These are phyloP conservation scores for Lepidocyrtinus sp. DNA, from an alignment of 2,888 invertebrate genomes.

Conservation along the genomic window DNA sequence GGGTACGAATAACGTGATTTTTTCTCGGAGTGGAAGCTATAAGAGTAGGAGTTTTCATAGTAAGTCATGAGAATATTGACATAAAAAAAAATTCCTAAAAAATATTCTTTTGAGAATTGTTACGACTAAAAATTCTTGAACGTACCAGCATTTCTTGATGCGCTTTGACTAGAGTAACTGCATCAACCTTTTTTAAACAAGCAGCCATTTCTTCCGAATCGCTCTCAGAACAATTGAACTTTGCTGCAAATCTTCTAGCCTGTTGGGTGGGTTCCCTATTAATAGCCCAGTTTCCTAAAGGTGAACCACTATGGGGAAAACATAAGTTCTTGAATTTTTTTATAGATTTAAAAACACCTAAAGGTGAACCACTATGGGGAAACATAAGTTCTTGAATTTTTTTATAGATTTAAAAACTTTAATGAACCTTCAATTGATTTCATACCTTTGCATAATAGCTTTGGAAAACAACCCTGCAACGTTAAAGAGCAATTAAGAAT, in stretches of 20 bases:
- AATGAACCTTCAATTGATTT: neutral
- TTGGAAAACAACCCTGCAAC: constrained; percentile 52
- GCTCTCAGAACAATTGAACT: constrained; percentile 60
- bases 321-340: neutral
- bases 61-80: neutral
- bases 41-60: constrained; percentile 1
- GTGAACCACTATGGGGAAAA: constrained; percentile 38
- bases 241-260: constrained; percentile 59
- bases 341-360: neutral
- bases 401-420: neutral
- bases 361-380: constrained; percentile 39
- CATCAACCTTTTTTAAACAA: constrained; percentile 62
- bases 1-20: constrained; percentile 62
- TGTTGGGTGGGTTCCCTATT: constrained; percentile 61
- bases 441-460: constrained; percentile 60
- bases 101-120: too few species aligned
- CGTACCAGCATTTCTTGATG: constrained; percentile 59
- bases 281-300: constrained; percentile 59
- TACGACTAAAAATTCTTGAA: too few species aligned
- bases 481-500: neutral
- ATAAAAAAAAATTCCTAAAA: too few species aligned
- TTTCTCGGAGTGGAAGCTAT: constrained; percentile 57
- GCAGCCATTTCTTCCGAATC: constrained; percentile 58
- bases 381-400: neutral
- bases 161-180: constrained; percentile 41